Percentiles rank a stretch among this genome's conserved stretches.
These are phyloP conservation scores for Cheilosia pagana DNA, from an alignment of 2,888 invertebrate genomes.

Conservation along the genomic window DNA sequence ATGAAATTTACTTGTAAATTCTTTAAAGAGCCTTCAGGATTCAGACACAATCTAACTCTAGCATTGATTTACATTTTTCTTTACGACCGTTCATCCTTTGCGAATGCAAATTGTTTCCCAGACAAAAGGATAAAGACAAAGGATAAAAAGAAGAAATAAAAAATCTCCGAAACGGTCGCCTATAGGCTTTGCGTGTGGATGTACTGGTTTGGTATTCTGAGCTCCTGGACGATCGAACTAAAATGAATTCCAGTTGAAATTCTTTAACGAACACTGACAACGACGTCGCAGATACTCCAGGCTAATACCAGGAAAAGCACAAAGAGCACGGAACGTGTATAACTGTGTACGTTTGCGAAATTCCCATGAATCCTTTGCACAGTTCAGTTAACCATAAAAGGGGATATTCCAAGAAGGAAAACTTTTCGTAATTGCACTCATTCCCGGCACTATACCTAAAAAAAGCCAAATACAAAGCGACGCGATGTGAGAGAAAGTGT, in stretches of 20 bases:
- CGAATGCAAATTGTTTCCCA: too few relatives aligned
- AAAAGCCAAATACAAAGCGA: neutral
- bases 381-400: conserved; percentile 23
- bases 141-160: too few relatives aligned
- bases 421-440: conserved; percentile 58
- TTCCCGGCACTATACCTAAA: conserved; percentile 21
- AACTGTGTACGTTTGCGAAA: conserved; percentile 15
- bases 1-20: too few relatives aligned
- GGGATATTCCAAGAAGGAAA: conserved; percentile 52
- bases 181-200: neutral
- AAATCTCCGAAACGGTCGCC: too few relatives aligned
- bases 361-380: conserved; percentile 41
- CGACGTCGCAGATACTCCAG: neutral
- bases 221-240: neutral
- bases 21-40: too few relatives aligned
- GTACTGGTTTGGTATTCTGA: neutral
- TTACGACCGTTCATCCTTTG: too few relatives aligned
- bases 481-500: neutral
- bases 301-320: neutral
- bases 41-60: too few relatives aligned
- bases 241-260: conserved; percentile 51
- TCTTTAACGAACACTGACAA: too few relatives aligned
- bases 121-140: too few relatives aligned
- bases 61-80: too few relatives aligned
- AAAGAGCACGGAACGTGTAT: conserved; percentile 3